Evolutionary conservation across 2,797 vertebrate species (phyloP).

Genomic region (Setipinna tenuifilis): DNA sequence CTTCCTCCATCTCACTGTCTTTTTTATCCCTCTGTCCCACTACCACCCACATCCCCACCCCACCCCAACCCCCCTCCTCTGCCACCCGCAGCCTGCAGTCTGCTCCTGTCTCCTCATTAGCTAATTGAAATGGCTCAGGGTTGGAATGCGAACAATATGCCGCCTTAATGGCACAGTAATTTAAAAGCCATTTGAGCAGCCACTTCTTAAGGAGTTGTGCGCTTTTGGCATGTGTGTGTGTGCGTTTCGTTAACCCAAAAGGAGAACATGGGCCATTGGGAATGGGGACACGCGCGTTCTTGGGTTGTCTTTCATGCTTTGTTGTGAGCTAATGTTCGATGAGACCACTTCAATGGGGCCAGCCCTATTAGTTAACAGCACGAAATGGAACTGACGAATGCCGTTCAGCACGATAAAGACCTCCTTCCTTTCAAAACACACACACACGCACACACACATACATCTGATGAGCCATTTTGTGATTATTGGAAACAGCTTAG

Average conservation of each 20-base stretch:
- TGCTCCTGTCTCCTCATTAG: slow-evolving; percentile 55
- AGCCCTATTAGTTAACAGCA: neutral
- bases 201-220: slow-evolving; percentile 27
- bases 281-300: neutral
- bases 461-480: neutral
- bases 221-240: neutral
- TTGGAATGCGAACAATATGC: slow-evolving; percentile 57
- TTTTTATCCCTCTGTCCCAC: too few species aligned
- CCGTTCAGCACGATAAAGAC: neutral
- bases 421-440: neutral
- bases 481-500: slow-evolving; percentile 11
- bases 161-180: slow-evolving; percentile 55
- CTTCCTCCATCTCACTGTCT: too few species aligned
- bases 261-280: neutral
- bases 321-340: slow-evolving; percentile 9
- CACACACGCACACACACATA: slow-evolving; percentile 16
- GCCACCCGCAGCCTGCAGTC: slow-evolving; percentile 25
- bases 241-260: neutral
- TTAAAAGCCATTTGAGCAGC: slow-evolving; percentile 58
- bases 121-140: slow-evolving; percentile 61
- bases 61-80: too few species aligned
- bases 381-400: neutral
- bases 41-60: too few species aligned
- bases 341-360: slow-evolving; percentile 3
- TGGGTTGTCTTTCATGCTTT: slow-evolving; percentile 18